Percentiles rank a stretch among this genome's conserved stretches.
phyloP scores from a whole-genome alignment of 2,888 invertebrate genomes.

The Seladonia tumulorum region DNA sequence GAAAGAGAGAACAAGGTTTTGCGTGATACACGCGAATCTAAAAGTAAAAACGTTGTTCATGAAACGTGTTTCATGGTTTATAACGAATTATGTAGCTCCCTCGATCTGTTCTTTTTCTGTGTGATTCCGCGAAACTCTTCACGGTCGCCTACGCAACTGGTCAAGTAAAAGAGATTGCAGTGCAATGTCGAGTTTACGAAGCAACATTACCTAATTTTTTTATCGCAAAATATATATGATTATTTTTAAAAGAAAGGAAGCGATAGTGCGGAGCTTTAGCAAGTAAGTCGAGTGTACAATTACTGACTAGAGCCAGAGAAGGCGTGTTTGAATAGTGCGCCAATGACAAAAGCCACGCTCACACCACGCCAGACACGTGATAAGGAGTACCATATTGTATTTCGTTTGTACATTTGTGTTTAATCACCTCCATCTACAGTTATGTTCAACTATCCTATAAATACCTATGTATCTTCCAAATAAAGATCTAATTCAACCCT shows the following conservation, averaged over 20 bases:
- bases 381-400: constrained; percentile 78
- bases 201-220: constrained; percentile 71
- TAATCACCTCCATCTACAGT: constrained; percentile 73
- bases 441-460: constrained; percentile 75
- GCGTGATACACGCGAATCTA: constrained; percentile 28
- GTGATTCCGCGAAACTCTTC: constrained; percentile 67
- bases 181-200: constrained; percentile 70
- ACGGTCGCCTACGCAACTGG: constrained; percentile 52
- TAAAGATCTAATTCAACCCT: constrained; percentile 78
- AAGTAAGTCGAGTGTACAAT: constrained; percentile 75
- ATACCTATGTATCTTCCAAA: constrained; percentile 82
- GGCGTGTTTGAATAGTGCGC: constrained; percentile 46
- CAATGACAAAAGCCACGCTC: constrained; percentile 64
- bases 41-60: constrained; percentile 40
- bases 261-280: constrained; percentile 72
- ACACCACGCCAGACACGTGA: constrained; percentile 61
- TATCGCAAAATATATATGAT: constrained; percentile 70
- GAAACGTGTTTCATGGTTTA: constrained; percentile 40
- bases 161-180: constrained; percentile 68
- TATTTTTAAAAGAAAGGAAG: constrained; percentile 71
- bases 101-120: constrained; percentile 71
- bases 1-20: constrained; percentile 38
- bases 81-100: constrained; percentile 61
- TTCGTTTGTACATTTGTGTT: constrained; percentile 83
- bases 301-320: constrained; percentile 60